These are phyloP conservation scores for Aegotheles bennettii DNA, from an alignment of 2,113 vertebrate genomes.

Conservation along the genomic window DNA sequence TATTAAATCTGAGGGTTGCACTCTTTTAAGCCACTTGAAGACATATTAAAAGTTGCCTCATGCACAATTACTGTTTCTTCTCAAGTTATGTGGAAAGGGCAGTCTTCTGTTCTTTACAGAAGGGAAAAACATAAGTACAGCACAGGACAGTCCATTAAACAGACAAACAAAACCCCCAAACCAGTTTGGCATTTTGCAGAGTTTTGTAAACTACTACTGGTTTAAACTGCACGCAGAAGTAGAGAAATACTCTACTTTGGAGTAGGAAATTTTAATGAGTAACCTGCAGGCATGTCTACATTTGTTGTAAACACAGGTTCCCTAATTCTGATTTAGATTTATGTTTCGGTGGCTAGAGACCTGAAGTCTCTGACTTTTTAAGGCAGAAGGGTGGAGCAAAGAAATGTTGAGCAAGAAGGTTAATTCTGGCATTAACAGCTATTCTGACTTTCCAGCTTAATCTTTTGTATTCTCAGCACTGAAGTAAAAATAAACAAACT, in stretches of 20 bases:
- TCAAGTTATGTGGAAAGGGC: not conserved
- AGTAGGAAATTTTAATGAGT: not conserved
- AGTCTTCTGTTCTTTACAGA: not conserved
- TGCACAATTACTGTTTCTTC: not conserved
- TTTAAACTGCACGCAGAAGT: not conserved
- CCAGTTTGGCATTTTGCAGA: not conserved
- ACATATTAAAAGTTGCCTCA: not conserved
- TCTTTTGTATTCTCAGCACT: not conserved
- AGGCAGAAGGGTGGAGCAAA: not conserved
- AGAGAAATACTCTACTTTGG: not conserved
- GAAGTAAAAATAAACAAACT: not conserved
- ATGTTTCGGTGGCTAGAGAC: not conserved
- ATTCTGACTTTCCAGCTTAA: not conserved
- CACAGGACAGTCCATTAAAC: not conserved
- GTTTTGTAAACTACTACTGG: not conserved
- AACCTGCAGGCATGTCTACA: not conserved
- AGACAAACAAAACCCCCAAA: not conserved
- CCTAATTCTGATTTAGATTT: not conserved
- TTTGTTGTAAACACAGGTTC: not conserved
- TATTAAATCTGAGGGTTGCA: not conserved
- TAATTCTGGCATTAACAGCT: not conserved
- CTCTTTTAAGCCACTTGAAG: not conserved
- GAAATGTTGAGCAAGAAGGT: not conserved
- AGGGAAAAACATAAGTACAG: not conserved
- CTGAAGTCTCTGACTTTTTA: not conserved